Conservation (phyloP, 2,797 vertebrate genomes). For the Alosa sapidissima region DNA sequence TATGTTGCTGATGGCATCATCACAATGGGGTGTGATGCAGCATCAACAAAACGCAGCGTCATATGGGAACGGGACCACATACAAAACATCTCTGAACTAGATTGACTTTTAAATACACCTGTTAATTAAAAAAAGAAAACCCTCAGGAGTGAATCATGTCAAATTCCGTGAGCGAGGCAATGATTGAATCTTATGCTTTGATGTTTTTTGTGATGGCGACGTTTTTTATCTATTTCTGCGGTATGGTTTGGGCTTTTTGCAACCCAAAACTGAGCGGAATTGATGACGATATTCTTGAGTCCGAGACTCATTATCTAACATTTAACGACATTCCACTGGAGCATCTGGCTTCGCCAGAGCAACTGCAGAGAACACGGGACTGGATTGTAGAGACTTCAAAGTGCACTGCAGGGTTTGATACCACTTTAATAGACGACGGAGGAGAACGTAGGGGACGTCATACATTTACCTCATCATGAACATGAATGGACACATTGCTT, state of each 20-base stretch:
- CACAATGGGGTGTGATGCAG: no score
- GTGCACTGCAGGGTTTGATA: neutral
- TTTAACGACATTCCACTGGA: conserved; percentile 47
- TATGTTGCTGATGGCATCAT: no score
- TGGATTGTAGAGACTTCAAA: conserved; percentile 40
- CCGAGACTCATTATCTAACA: conserved; percentile 19
- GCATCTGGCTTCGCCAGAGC: conserved; percentile 14
- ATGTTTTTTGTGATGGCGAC: conserved; percentile 79
- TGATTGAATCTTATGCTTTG: conserved; percentile 79
- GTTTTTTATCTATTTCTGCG: conserved; percentile 80
- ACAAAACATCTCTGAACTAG: neutral
- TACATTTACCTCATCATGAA: neutral
- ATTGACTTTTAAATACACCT: no score
- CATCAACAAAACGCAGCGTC: no score
- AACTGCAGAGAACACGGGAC: conserved; percentile 43
- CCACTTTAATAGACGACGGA: neutral
- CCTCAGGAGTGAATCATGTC: conserved; percentile 53
- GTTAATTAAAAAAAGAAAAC: no score
- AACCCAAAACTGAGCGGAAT: conserved; percentile 75
- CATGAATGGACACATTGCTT: neutral
- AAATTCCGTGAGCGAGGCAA: conserved; percentile 71
- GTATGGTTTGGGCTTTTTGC: conserved; percentile 82
- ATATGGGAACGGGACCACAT: no score
- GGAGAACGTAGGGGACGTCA: neutral
- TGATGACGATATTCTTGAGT: conserved; percentile 51